Base-by-base conservation (phyloP, 2,797 vertebrate species). In the Cryptoprocta ferox region DNA sequence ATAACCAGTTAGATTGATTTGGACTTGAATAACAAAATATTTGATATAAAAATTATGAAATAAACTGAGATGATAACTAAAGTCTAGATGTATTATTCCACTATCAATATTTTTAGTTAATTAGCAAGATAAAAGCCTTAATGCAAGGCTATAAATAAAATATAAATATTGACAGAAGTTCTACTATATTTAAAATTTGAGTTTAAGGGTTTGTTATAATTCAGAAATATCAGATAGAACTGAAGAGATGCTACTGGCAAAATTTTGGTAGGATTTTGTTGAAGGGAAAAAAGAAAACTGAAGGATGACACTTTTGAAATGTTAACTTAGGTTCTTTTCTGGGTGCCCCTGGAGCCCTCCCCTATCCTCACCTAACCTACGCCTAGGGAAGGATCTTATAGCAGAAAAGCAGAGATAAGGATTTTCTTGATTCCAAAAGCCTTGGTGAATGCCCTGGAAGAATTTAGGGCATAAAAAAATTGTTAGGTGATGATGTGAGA, bases 41-140 rank as follows among this genome's bases (percentile, higher is more conserved):
- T 82, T 92, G 18, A 71, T 59, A 32, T 68, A 26, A 91, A 91
- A 95, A 75, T 63, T 80, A 3, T 92, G 68, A 89, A 59, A 26
- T 30, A 75, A 89, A 70, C 19, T 42, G 24, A 75, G 10, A 42
- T 37, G 6, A 87, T 66, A n/a, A 32, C 32, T 71, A 80, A 84
- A 82, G 15, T 4, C 19, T 30, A 68, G 56, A 65, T 9, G 32
- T 79, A 68, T 65, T 94, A 92, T 76, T 75, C 56, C 26, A 91
- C 42, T 68, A 45, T 76, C 42, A 53, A 39, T 48, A 94, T 89
- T 97, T 65, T 95, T 15, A 79, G 37, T n/a, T 96, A 78, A 70
- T 75, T 80, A 65, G 65, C 79, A 87, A 14, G 30, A 68, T 50
- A 61, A 59, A 88, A 63, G 7, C 19, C 50, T 63, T 80, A 76